Evolutionary conservation across 2,113 vertebrate genomes (phyloP).

Genomic region (Thamnaconus septentrionalis): DNA sequence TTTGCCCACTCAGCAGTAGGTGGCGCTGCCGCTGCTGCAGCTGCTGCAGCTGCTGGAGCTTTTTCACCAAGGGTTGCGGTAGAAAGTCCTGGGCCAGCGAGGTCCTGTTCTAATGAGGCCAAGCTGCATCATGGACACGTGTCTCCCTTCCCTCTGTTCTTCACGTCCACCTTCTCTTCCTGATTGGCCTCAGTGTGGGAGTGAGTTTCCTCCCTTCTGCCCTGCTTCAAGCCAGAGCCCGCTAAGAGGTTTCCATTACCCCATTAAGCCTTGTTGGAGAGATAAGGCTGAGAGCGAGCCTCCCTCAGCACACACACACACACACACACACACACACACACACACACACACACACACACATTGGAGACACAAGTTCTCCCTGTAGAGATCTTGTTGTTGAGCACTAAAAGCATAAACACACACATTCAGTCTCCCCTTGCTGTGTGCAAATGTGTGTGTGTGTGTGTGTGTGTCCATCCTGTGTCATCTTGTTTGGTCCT

Average conservation of each 20-base stretch:
- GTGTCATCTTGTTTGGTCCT: constrained; percentile 22
- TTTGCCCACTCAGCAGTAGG: constrained; percentile 1
- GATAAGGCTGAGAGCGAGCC: constrained; percentile 14
- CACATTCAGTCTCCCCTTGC: too few relatives aligned
- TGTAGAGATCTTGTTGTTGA: constrained; percentile 39
- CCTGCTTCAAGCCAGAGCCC: constrained; percentile 27
- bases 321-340: not conserved
- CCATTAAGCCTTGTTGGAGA: constrained; percentile 46
- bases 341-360: constrained; percentile 18
- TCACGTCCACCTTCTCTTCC: too few relatives aligned
- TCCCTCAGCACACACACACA: constrained; percentile 19
- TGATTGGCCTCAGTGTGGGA: too few relatives aligned
- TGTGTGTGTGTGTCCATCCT: constrained; percentile 16
- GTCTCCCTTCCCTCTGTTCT: too few relatives aligned
- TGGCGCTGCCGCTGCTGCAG: not conserved
- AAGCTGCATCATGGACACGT: too few relatives aligned
- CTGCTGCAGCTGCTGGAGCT: too few relatives aligned
- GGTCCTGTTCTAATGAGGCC: too few relatives aligned
- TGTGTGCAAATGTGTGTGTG: too few relatives aligned
- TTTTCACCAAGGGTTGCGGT: too few relatives aligned
- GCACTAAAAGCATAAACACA: too few relatives aligned
- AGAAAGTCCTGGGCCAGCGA: too few relatives aligned
- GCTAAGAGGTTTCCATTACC: constrained; percentile 58
- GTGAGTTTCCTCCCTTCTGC: too few relatives aligned
- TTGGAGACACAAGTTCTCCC: constrained; percentile 23